Evolutionary conservation across 1,140 invertebrate genomes (phyloP).

Genomic region (Orius insidiosus): DNA sequence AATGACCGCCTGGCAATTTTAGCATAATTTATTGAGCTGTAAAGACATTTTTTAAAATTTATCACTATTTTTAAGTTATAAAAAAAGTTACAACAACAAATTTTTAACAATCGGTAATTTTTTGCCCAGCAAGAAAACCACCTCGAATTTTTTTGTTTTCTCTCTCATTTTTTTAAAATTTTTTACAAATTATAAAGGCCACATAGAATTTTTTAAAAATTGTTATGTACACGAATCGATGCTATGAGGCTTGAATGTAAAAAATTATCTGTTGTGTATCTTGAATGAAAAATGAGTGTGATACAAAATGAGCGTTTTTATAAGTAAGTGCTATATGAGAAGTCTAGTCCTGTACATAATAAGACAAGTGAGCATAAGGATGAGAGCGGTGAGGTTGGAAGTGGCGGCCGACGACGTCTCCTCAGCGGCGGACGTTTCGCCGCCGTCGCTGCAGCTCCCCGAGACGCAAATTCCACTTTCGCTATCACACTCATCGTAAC

Average conservation of each 20-base stretch:
- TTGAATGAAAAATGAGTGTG: constrained; percentile 9
- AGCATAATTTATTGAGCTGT: no score
- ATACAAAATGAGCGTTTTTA: constrained; percentile 9
- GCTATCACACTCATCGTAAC: constrained; percentile 46
- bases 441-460: background rate
- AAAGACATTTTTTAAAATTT: no score
- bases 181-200: background rate
- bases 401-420: background rate
- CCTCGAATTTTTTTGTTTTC: constrained; percentile 1
- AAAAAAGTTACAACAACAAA: no score
- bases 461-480: background rate
- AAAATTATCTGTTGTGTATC: background rate
- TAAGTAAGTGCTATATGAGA: constrained; percentile 15
- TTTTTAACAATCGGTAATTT: constrained; percentile 1
- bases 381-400: background rate
- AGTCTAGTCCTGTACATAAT: constrained; percentile 15
- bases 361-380: constrained; percentile 6
- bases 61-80: no score
- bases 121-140: constrained; percentile 14
- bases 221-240: background rate
- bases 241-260: no score
- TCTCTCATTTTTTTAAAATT: background rate
- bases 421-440: constrained; percentile 1
- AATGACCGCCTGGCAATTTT: no score
- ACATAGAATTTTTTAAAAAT: background rate